These are phyloP conservation scores for Lepus townsendii DNA, from an alignment of 2,797 vertebrate genomes.

Conservation along the genomic window DNA sequence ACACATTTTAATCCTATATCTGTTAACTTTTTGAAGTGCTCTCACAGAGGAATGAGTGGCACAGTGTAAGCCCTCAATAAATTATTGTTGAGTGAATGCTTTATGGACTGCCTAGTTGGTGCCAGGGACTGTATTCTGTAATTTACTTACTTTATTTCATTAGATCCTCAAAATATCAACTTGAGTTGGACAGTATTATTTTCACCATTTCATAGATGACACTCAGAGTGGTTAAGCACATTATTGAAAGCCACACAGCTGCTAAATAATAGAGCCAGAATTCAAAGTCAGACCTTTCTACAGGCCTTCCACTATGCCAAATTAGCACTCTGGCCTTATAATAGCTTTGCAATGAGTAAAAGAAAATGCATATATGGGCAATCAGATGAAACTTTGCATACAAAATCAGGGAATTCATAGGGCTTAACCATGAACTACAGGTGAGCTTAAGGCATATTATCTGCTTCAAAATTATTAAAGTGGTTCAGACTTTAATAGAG, in stretches of 20 bases:
- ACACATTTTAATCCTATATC: too few relatives aligned
- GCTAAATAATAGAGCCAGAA: neutral
- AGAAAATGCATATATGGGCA: neutral
- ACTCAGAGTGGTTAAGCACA: neutral
- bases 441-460: slow-evolving; percentile 15
- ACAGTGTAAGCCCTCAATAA: neutral
- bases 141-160: neutral
- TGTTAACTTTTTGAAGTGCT: too few relatives aligned
- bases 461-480: neutral
- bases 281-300: slow-evolving; percentile 19
- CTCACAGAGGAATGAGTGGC: neutral
- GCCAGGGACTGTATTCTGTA: too few relatives aligned
- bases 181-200: slow-evolving; percentile 28
- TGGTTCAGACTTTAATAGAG: neutral
- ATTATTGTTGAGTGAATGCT: slow-evolving; percentile 21
- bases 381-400: neutral
- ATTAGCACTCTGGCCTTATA: neutral
- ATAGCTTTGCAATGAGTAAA: slow-evolving; percentile 9
- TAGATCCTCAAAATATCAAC: neutral
- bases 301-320: neutral
- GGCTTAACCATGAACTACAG: neutral
- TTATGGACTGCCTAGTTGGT: slow-evolving; percentile 8
- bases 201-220: neutral
- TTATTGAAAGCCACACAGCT: slow-evolving; percentile 6
- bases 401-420: slow-evolving; percentile 16